Percentiles rank a stretch among this genome's conserved stretches.
phyloP scores from a whole-genome alignment of 2,113 vertebrate species.

The Gadus chalcogrammus region DNA sequence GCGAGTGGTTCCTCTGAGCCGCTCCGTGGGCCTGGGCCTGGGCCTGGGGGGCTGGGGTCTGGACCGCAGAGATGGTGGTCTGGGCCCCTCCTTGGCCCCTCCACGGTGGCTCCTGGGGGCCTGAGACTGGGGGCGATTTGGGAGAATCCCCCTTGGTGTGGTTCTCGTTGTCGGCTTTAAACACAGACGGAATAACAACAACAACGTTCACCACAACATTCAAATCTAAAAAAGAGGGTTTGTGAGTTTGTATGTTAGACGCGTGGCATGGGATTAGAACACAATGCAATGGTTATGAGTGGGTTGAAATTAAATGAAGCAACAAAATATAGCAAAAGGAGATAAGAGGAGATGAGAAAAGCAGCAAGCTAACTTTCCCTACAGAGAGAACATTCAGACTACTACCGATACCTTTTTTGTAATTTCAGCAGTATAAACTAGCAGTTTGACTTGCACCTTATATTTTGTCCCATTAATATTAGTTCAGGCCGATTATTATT shows the following conservation, averaged over 20 bases:
- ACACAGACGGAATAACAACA: conserved; percentile 31
- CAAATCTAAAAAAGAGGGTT: not conserved
- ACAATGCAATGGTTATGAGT: not conserved
- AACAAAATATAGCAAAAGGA: conserved; percentile 17
- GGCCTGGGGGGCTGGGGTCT: conserved; percentile 64
- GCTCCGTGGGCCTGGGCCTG: conserved; percentile 66
- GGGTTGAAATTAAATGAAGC: conserved; percentile 13
- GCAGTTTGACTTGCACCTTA: too few relatives aligned
- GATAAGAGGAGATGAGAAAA: not conserved
- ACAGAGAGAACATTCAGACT: too few relatives aligned
- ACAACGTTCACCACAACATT: not conserved
- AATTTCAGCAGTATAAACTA: too few relatives aligned
- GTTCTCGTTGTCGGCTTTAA: conserved; percentile 93
- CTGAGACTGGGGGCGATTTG: conserved; percentile 71
- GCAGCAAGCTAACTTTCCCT: not conserved
- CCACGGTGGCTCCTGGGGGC: conserved; percentile 35
- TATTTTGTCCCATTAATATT: too few relatives aligned
- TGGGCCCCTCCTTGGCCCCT: not conserved
- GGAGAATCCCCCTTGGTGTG: conserved; percentile 86
- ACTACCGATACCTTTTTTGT: too few relatives aligned
- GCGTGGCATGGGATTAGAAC: not conserved
- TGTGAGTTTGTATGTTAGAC: too few relatives aligned
- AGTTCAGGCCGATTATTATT: too few relatives aligned
- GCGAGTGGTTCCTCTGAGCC: conserved; percentile 83
- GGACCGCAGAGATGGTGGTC: conserved; percentile 51